Evolutionary conservation across 2,113 vertebrate species (phyloP), one percentile per base, ranked within the genome.

Genomic region (Ariopsis seemanni): DNA sequence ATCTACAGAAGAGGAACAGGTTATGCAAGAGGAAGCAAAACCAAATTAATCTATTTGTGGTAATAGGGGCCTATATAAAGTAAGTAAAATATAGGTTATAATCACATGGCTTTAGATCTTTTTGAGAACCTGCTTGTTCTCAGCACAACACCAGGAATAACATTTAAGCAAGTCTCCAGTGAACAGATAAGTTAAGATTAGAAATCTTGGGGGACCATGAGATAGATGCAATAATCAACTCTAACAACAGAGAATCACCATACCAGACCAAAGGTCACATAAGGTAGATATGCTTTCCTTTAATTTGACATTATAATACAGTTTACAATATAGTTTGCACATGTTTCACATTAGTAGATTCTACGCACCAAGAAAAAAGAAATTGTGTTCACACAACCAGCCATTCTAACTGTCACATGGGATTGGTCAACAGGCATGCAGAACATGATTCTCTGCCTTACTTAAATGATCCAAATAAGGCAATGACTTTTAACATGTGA

Each of bases 401-500:
- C 60, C 90, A 92, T 88, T 88, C 75, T 79, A 85, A 88, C 85
- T 57, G 58, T 89, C 89, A 92, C 90, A 92, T 91, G 92, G 93
- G 95, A 92, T 95, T 95, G 95, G 95, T 92, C 92, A 91, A 87
- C 88, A 88, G 91, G 83, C 91, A 95, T 94, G 92, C 94, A 94
- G 95, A 95, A 96, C 88, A 88, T 22, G 85, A 93, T 91, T 94
- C 93, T 92, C 92, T 93, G 93, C 94, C 94, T 94, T 87, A 88
- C 77, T 93, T 85, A 84, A 91, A 87, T 91, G 90, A 85, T 74
- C 95, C 95, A 94, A 95, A 95, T 95, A 95, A 94, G 95, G 95
- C 89, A 95, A 95, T 86, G 91, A 92, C 88, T 92, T 90, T 91
- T 91, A 90, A 92, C 22, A 89, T 77, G 71, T 52, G 88, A 83